Percentiles rank a stretch among this genome's conserved stretches.
Conservation (phyloP, 1,140 invertebrate species). For the Scaptomyza pallida region DNA sequence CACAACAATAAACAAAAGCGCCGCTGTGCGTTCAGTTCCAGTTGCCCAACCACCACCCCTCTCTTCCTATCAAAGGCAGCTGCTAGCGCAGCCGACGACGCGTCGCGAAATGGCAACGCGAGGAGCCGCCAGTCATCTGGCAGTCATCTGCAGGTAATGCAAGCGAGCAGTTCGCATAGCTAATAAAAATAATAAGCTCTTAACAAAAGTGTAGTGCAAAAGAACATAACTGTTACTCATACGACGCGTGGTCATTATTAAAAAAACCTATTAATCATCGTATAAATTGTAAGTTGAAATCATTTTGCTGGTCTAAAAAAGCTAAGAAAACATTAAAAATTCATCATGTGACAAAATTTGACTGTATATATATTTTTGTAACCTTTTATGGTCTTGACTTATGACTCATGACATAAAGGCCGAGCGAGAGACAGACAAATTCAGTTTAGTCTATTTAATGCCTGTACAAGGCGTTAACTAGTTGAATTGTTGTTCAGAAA, state of each 20-base stretch:
- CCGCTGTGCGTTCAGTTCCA: slow-evolving; percentile 28
- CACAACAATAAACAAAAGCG: slow-evolving; percentile 74
- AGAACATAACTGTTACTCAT: slow-evolving; percentile 42
- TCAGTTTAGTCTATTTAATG: slow-evolving; percentile 7
- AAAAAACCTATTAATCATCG: slow-evolving; percentile 24
- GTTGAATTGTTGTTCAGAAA: not conserved
- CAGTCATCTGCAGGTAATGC: slow-evolving; percentile 83
- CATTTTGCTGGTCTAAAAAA: not conserved
- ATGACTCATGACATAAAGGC: slow-evolving; percentile 46
- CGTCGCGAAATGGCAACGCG: slow-evolving; percentile 60
- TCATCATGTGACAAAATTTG: slow-evolving; percentile 17
- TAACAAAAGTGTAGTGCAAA: slow-evolving; percentile 44
- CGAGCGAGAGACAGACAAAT: not conserved
- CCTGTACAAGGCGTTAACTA: slow-evolving; percentile 23
- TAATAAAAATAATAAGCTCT: slow-evolving; percentile 23
- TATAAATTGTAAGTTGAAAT: slow-evolving; percentile 50
- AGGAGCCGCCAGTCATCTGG: slow-evolving; percentile 59
- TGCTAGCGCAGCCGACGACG: slow-evolving; percentile 6
- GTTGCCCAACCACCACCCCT: slow-evolving; percentile 13
- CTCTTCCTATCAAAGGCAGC: not conserved
- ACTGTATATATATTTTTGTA: slow-evolving; percentile 27
- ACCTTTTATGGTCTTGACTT: slow-evolving; percentile 62
- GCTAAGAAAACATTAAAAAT: not conserved
- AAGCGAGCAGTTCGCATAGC: slow-evolving; percentile 65
- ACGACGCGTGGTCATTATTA: slow-evolving; percentile 13